phyloP scores from a whole-genome alignment of 1,140 invertebrate genomes.

The Drosophila elegans region DNA sequence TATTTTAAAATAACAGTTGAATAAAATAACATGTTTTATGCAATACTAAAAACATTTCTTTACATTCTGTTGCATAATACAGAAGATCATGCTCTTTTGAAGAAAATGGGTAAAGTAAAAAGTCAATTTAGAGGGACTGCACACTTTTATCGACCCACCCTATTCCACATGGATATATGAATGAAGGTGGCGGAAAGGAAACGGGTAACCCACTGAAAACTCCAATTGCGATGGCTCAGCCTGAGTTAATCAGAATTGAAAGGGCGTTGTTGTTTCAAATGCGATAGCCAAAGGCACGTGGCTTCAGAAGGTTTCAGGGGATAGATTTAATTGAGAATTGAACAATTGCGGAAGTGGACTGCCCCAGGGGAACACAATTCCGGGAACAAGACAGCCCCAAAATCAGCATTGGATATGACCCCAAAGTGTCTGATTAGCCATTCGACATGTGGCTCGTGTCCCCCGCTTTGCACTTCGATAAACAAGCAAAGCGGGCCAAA shows the following conservation, averaged over 20 bases:
- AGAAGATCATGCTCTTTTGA: too few relatives aligned
- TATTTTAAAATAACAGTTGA: too few relatives aligned
- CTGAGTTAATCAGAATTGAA: constrained; percentile 20
- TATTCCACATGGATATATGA: background rate
- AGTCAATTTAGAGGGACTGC: too few relatives aligned
- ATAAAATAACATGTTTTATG: too few relatives aligned
- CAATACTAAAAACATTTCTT: too few relatives aligned
- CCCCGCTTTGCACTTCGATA: constrained; percentile 44
- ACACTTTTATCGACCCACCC: background rate
- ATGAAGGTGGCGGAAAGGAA: background rate
- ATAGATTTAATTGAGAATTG: constrained; percentile 25
- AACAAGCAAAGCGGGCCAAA: constrained; percentile 54
- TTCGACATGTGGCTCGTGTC: constrained; percentile 74
- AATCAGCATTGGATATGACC: constrained; percentile 55
- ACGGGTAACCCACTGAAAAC: too few relatives aligned
- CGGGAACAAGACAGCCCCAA: background rate
- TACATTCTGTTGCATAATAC: too few relatives aligned
- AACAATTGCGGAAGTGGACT: background rate
- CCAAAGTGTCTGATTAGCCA: constrained; percentile 66
- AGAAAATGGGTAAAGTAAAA: too few relatives aligned
- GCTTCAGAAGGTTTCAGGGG: background rate
- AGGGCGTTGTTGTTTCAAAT: background rate
- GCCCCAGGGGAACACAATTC: constrained; percentile 1
- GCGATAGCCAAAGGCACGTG: constrained; percentile 7
- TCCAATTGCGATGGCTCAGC: constrained; percentile 1